Base-by-base conservation (phyloP, 2,113 vertebrate species). In the Triplophysa tibetana region DNA sequence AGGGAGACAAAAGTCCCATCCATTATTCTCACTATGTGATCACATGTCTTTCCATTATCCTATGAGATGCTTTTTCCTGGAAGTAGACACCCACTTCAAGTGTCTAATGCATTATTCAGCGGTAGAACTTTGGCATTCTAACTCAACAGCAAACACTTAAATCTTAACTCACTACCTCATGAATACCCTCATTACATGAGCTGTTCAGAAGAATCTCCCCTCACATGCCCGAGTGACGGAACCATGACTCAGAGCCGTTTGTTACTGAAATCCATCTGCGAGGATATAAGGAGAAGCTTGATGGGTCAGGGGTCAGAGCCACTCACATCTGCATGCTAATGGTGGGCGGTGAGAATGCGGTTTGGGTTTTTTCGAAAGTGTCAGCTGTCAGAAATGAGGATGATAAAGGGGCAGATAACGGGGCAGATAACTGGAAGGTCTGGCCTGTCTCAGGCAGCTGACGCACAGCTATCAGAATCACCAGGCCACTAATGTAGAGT, bases 1-100 rank as follows among this genome's bases (percentile, higher is more conserved):
- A 45, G 17, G 70, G 63, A 78, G 66, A 77, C 72, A 83, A 79
- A 78, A 78, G 78, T 87, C 50, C 50, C 81, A 84, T 87, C 81
- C 45, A 70, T 82, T 81, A 78, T 81, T 38, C 63, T 64, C 26
- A 19, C 58, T 24, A 4, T 73, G 75, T 33, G 48, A 62, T 72
- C 80, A 73, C 78, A 81, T 82, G 75, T 75, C 69, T 41, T 26
- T 19, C 23, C 17, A 13, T 24, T 19, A 69, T 77, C 68, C 29
- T 62, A 8, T 54, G 52, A 8, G 68, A 68, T 73, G 24, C 38
- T n/a, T 70, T 69, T 81, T 68, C 41, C 50, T 14, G 48, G 50
- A 64, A 58, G 38, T n/a, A 19, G 60, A 67, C 19, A 24, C 64
- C 21, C 62, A 64, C 6, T 58, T 64, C 7, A 33, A 26, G 10